phyloP scores from a whole-genome alignment of 2,113 vertebrate species.

The Actinemys pallida region DNA sequence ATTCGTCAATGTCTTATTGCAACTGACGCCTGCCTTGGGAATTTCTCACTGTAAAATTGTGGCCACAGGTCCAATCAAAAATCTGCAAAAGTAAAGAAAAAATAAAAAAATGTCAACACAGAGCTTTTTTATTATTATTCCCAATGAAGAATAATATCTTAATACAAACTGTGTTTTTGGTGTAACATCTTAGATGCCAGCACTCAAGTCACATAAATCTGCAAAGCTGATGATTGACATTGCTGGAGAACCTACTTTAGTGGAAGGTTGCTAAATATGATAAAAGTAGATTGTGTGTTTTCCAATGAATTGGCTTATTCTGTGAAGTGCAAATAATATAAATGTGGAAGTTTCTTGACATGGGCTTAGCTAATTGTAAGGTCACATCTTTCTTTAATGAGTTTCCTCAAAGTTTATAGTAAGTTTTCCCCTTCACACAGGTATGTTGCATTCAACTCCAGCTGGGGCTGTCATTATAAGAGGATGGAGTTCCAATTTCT shows the following conservation, averaged over 20 bases:
- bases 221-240: constrained; percentile 66
- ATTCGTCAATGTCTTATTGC: constrained; percentile 82
- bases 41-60: constrained; percentile 68
- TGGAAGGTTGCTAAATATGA: not conserved
- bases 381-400: constrained; percentile 90
- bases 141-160: not conserved
- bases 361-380: constrained; percentile 77
- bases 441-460: constrained; percentile 84
- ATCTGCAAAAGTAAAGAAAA: constrained; percentile 41
- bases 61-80: constrained; percentile 77
- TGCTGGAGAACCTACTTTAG: constrained; percentile 58
- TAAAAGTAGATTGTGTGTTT: not conserved
- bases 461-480: constrained; percentile 72
- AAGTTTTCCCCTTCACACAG: constrained; percentile 83
- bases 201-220: constrained; percentile 70
- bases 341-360: constrained; percentile 48
- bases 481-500: constrained; percentile 79
- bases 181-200: constrained; percentile 41
- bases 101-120: not conserved
- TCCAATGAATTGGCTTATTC: constrained; percentile 81
- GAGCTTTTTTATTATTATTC: not conserved
- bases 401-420: constrained; percentile 87
- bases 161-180: constrained; percentile 45
- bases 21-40: constrained; percentile 75
- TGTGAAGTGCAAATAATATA: constrained; percentile 29